Conservation (phyloP, 2,888 invertebrate genomes). For the Phyto melanocephala region DNA sequence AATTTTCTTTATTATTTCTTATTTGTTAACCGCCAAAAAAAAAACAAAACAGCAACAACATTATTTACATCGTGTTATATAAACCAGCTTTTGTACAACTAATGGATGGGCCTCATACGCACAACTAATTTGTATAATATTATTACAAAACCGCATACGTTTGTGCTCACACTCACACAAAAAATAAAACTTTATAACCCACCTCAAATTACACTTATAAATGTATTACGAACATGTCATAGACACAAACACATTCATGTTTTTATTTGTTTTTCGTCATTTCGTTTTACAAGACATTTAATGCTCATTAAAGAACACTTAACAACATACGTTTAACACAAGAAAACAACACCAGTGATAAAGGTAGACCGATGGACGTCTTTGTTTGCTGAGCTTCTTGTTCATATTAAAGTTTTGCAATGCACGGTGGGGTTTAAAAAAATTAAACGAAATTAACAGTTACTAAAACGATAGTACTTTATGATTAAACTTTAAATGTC, state of each 20-base stretch:
- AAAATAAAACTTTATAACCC: neutral
- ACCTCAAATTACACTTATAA: neutral
- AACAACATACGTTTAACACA: neutral
- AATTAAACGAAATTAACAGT: too few relatives aligned
- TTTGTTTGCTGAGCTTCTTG: neutral
- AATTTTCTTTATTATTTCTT: too few relatives aligned
- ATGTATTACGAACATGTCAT: neutral
- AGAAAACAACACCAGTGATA: neutral
- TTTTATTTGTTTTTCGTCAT: neutral
- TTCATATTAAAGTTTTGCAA: neutral
- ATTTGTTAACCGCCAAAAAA: too few relatives aligned
- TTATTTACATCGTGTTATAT: too few relatives aligned
- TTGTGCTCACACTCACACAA: neutral
- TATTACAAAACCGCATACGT: neutral
- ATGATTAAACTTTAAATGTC: too few relatives aligned
- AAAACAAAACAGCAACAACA: too few relatives aligned
- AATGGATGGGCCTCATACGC: too few relatives aligned
- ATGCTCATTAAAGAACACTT: neutral
- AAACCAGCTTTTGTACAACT: too few relatives aligned
- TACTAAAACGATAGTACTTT: too few relatives aligned
- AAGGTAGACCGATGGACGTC: neutral
- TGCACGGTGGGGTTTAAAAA: too few relatives aligned
- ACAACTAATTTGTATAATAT: neutral
- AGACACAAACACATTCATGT: neutral
- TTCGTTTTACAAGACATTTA: conserved; percentile 5